Base-by-base conservation (phyloP, 2,113 vertebrate genomes). In the Lutjanus erythropterus region DNA sequence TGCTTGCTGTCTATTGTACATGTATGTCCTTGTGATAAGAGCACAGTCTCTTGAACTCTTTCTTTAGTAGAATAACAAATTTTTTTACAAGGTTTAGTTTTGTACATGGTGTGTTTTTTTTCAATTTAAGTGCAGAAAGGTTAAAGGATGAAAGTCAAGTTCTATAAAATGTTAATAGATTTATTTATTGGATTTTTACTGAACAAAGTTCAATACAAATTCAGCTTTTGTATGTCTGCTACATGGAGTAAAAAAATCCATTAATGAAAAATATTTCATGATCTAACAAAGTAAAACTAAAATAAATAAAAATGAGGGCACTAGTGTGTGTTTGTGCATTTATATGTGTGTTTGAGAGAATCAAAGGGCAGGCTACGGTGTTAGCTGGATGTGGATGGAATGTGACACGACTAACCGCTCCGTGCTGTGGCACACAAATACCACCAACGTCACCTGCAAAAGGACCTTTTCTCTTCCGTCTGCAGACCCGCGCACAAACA, bases 371-470 rank as follows among this genome's bases (percentile, higher is more conserved):
- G 65, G 71, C 47, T 64, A 39, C 7, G 64, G 65, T 68, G 73
- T 78, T 68, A 25, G 79, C 67, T 72, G 41, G 85, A 91, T 65
- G 49, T 46, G 56, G 73, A 92, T 85, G 77, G 85, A 88, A 89
- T 90, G 88, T 86, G 86, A 86, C 88, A 76, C 66, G 27, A 27
- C 50, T 60, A 90, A 91, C 73, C n/a, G 39, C 62, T 87, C 70
- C 49, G 19, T 69, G 79, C 67, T 68, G 59, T 18, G 70, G 71
- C 75, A 42, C 76, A 85, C 77, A 88, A 81, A 89, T 75, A 85
- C 53, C 81, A 71, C 71, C 41, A 16, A 62, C 52, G 64, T 88
- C 86, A 81, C 81, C 73, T 64, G 52, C 19, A 7, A 76, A 86
- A 84, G 49, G 41, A 76, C 49, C 64, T 61, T 86, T 87, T 78